Evolutionary conservation across 2,888 invertebrate species (phyloP).

Genomic region (Glaucopsyche alexis): DNA sequence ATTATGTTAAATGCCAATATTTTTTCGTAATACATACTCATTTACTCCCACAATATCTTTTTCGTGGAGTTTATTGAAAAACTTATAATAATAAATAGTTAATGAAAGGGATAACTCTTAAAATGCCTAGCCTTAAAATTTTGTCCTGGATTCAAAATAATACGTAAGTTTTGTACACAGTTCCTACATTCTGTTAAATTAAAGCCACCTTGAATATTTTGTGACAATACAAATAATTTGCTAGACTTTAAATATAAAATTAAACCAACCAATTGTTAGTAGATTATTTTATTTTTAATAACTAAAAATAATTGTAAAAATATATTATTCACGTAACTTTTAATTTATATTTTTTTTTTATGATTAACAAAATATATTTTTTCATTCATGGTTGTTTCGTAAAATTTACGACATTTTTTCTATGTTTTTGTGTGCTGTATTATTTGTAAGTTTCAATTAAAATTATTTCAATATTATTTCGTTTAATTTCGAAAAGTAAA

Average conservation of each 20-base stretch:
- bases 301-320: constrained; percentile 34
- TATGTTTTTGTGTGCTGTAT: constrained; percentile 43
- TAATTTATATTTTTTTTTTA: neutral
- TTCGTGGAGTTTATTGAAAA: neutral
- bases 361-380: neutral
- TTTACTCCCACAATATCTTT: neutral
- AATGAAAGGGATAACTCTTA: no score
- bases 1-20: neutral
- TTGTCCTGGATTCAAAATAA: neutral
- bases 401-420: neutral
- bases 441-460: constrained; percentile 34
- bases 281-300: constrained; percentile 40
- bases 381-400: neutral
- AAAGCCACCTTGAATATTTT: neutral
- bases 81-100: no score
- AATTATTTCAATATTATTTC: constrained; percentile 41
- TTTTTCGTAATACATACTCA: neutral
- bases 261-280: constrained; percentile 49
- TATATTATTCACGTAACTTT: neutral
- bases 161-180: neutral
- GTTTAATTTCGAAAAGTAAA: constrained; percentile 14
- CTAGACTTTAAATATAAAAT: constrained; percentile 38
- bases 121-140: neutral
- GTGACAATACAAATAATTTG: neutral
- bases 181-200: neutral